Evolutionary conservation across 2,113 vertebrate species (phyloP), one percentile per base, ranked within the genome.

Genomic region (Vireo altiloquus): DNA sequence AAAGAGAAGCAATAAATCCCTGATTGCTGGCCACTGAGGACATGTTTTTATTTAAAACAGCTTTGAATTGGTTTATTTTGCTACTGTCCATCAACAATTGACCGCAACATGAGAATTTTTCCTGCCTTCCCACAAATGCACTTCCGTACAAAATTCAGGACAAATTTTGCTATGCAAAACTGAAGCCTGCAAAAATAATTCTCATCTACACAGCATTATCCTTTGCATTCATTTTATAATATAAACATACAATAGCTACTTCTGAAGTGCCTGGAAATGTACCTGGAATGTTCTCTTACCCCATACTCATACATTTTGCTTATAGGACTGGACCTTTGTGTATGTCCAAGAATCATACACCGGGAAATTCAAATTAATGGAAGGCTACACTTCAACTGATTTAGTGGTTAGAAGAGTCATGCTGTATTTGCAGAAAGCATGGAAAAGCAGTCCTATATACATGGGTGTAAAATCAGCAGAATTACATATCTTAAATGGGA

Each of bases 381-480:
- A 78, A 59, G 3, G 54, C 33, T 37, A 54, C 6, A 42, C 39
- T 74, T 79, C 44, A 70, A 30, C 2, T 47, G 79, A 86, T 88
- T 88, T 66, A 83, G 47, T 81, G 64, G 63, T 77, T 86, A 78
- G 39, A 66, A 66, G 46, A 94, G 39, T 59, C 42, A 76, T 0
- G 2, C 13, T 79, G 46, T 53, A 76, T 72, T 87, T 89, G 61
- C 37, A 60, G 53, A 84, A 49, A 82, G 31, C 87, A 68, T 35
- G 57, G 90, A 97, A 95, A 95, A 93, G 23, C 86, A 93, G 56
- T 35, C 80, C 89, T 44, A 16, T 44, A 16, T 25, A 83, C 0
- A 3, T 42, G 56, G 76, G 47, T 89, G 91, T 78, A 92, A 81
- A 96, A 92, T 66, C 56, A 83, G 64, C 68, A 90, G 42, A 95